Evolutionary conservation across 2,113 vertebrate species (phyloP).

Genomic region (Struthio camelus): DNA sequence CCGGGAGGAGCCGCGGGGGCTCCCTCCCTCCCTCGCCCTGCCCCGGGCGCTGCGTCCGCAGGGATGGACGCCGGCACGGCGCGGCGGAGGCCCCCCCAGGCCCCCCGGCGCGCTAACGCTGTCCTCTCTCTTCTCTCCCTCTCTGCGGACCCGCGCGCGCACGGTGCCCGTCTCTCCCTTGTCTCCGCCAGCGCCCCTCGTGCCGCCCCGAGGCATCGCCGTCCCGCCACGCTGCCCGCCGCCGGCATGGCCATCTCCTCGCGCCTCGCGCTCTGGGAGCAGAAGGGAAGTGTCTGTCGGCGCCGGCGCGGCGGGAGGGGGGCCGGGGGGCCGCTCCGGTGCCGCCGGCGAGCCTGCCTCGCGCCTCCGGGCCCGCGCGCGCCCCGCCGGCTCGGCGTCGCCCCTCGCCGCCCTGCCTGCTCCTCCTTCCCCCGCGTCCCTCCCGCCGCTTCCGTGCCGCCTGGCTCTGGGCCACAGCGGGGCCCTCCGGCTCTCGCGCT

Average conservation of each 20-base stretch:
- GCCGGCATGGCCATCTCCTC: constrained; percentile 92
- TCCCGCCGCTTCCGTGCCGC: accelerated
- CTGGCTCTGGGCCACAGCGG: background rate
- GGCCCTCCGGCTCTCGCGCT: no score
- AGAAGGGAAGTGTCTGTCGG: constrained; percentile 88
- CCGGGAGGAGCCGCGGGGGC: background rate
- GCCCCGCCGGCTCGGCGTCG: accelerated
- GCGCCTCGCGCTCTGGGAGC: constrained; percentile 94
- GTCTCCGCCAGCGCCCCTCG: background rate
- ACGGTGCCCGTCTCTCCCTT: background rate
- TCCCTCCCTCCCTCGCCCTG: background rate
- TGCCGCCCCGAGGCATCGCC: background rate
- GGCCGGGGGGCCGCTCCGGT: accelerated
- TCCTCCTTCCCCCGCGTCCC: no score
- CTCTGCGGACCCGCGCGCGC: background rate
- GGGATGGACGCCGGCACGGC: no score
- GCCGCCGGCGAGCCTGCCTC: background rate
- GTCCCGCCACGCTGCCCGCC: background rate
- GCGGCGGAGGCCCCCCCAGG: no score
- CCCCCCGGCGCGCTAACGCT: background rate
- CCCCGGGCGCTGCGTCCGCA: background rate
- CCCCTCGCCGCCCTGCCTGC: background rate
- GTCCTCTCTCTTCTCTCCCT: constrained; percentile 37
- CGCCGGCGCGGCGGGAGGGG: background rate
- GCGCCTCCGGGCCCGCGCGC: accelerated